Base-by-base conservation (phyloP, 2,113 vertebrate genomes). In the Saccopteryx bilineata region DNA sequence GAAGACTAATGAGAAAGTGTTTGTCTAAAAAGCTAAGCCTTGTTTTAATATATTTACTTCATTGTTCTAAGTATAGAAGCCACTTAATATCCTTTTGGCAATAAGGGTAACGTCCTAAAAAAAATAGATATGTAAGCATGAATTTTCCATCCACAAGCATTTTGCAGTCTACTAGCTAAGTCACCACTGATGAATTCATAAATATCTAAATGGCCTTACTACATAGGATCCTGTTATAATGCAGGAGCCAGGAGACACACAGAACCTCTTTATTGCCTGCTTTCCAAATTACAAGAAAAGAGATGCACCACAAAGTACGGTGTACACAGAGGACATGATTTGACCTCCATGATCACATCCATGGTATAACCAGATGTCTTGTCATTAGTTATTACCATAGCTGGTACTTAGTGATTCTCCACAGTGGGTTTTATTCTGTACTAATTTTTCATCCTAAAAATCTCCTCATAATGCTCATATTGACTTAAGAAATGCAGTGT, bases 1-100 rank as follows among this genome's bases (percentile, higher is more conserved):
- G 95, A 97, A 98, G 75, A 96, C 90, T 96, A 97, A 97, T 83
- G 90, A 96, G 97, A 97, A 98, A 96, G 97, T 98, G 96, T 97
- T 97, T 98, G 94, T 97, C 82, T 97, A 92, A 96, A 96, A 97
- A 96, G 93, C 95, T 98, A 98, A 97, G 95, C 97, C 98, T 98
- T 98, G 97, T 97, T 93, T 96, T 98, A 97, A 98, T 97, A 88
- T 96, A 91, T 96, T 98, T 98, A 93, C 94, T 98, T 87, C 90
- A 96, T 97, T 13, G 91, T 93, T 98, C 54, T 96, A 92, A 96
- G 94, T 90, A 92, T 61, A 71, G 91, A 91, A 97, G 69, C 65
- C 56, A 82, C 60, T 82, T 68, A 86, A 74, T 72, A 87, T 81
- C 76, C 24, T 91, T 89, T 94, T 60, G 74, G 65, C 86, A 94